These are phyloP conservation scores for Drosophila parvula DNA, from an alignment of 1,140 invertebrate species.

Conservation along the genomic window DNA sequence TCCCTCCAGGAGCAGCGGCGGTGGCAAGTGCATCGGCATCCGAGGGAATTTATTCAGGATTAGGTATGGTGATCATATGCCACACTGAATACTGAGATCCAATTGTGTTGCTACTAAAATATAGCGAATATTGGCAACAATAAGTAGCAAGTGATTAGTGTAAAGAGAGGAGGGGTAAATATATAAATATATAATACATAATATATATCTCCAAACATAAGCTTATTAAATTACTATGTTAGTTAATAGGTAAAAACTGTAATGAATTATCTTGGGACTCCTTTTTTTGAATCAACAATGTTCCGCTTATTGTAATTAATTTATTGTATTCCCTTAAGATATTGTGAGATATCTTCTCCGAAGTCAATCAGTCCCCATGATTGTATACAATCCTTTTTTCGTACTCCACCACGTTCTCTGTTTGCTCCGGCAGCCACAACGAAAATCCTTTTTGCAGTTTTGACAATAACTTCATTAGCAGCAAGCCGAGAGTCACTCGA, in stretches of 20 bases:
- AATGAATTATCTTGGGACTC: background rate
- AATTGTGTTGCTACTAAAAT: background rate
- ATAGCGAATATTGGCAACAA: background rate
- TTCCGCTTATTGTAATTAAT: background rate
- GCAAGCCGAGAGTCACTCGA: constrained; percentile 47
- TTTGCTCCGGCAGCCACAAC: constrained; percentile 11
- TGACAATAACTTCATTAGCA: constrained; percentile 67
- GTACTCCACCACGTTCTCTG: background rate
- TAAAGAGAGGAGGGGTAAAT: too few relatives aligned
- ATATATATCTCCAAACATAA: too few relatives aligned
- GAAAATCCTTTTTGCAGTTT: constrained; percentile 41
- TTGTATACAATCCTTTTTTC: background rate
- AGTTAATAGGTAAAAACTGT: too few relatives aligned
- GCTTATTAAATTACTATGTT: too few relatives aligned
- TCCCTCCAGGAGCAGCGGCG: background rate
- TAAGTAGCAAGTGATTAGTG: background rate
- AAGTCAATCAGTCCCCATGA: background rate
- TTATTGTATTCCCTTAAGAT: background rate
- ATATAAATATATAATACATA: too few relatives aligned
- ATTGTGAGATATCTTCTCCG: background rate
- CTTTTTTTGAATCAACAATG: too few relatives aligned
- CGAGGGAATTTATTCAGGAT: constrained; percentile 17
- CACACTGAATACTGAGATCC: constrained; percentile 12
- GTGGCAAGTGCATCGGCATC: constrained; percentile 22
- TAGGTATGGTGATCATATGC: constrained; percentile 25